Percentiles rank a stretch among this genome's conserved stretches.
Conservation (phyloP, 1,140 invertebrate species). For the Drosophila rhopaloa region DNA sequence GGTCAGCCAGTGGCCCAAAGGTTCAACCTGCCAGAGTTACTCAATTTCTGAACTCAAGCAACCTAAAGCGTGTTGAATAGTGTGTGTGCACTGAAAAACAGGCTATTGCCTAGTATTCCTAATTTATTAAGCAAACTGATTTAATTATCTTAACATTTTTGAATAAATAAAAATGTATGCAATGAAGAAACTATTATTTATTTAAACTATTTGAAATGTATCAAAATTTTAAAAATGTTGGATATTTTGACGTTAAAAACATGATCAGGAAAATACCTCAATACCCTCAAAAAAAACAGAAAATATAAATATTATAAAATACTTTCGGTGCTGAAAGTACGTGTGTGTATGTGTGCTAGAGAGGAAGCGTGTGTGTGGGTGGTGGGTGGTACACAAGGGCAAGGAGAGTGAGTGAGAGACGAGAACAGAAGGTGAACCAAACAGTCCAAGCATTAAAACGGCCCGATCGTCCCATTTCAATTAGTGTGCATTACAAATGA, state of each 20-base stretch:
- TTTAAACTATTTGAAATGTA: too few species aligned
- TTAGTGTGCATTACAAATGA: slow-evolving; percentile 83
- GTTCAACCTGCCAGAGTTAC: slow-evolving; percentile 47
- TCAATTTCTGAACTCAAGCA: slow-evolving; percentile 78
- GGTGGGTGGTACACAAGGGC: not conserved
- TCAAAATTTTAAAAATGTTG: too few species aligned
- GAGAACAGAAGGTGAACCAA: slow-evolving; percentile 23
- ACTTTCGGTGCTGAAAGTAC: slow-evolving; percentile 5
- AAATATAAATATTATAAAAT: not conserved
- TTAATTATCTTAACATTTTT: too few species aligned
- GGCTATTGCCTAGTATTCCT: not conserved
- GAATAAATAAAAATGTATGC: too few species aligned
- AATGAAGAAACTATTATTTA: too few species aligned
- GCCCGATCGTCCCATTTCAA: slow-evolving; percentile 78
- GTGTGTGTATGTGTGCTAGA: slow-evolving; percentile 5
- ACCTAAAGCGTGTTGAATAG: slow-evolving; percentile 68
- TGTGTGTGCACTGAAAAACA: slow-evolving; percentile 18
- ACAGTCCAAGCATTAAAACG: slow-evolving; percentile 74
- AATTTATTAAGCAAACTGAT: not conserved
- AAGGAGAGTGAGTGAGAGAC: not conserved
- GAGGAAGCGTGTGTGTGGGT: not conserved
- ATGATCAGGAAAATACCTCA: too few species aligned
- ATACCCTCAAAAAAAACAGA: too few species aligned
- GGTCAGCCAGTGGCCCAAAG: slow-evolving; percentile 29
- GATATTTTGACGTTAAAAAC: too few species aligned